Percentiles rank a stretch among this genome's conserved stretches.
phyloP scores from a whole-genome alignment of 2,113 vertebrate genomes.

The Cercopithecus mona region DNA sequence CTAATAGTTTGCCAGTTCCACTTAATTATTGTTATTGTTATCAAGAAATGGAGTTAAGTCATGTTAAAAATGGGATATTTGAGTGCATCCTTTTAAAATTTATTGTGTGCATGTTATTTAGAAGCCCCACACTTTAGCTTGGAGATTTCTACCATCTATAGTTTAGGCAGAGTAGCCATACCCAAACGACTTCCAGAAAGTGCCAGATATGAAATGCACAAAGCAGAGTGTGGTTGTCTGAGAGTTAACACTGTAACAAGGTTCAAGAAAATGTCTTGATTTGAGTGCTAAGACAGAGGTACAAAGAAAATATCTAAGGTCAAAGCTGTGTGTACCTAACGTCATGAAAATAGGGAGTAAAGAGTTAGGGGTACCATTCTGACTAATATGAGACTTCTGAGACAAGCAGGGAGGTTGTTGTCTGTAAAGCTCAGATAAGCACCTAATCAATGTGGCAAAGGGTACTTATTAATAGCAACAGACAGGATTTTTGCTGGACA shows the following conservation, averaged over 20 bases:
- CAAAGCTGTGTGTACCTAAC: conserved; percentile 36
- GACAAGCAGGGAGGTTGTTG: conserved; percentile 57
- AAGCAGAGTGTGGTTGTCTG: neutral
- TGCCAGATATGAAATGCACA: neutral
- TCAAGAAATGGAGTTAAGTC: neutral
- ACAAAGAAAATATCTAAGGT: conserved; percentile 60
- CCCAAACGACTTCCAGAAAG: neutral
- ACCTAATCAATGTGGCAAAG: conserved; percentile 73
- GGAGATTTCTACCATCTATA: neutral
- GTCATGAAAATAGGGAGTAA: conserved; percentile 29
- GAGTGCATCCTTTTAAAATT: neutral
- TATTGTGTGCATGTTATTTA: neutral
- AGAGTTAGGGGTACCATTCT: conserved; percentile 20
- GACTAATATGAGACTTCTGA: conserved; percentile 48
- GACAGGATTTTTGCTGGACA: conserved; percentile 73
- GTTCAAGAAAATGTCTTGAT: neutral
- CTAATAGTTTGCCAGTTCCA: neutral
- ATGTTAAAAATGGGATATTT: conserved; percentile 15
- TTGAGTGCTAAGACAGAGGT: conserved; percentile 10
- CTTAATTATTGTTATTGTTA: conserved; percentile 40
- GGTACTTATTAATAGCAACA: conserved; percentile 79
- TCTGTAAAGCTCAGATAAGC: conserved; percentile 77
- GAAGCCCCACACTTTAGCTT: neutral
- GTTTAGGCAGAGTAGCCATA: neutral
- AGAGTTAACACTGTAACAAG: neutral